A percentile compares a stretch with the other conserved stretches of the same genome.
phyloP scores from a whole-genome alignment of 2,888 invertebrate genomes.

The Thysanoteuthis rhombus region DNA sequence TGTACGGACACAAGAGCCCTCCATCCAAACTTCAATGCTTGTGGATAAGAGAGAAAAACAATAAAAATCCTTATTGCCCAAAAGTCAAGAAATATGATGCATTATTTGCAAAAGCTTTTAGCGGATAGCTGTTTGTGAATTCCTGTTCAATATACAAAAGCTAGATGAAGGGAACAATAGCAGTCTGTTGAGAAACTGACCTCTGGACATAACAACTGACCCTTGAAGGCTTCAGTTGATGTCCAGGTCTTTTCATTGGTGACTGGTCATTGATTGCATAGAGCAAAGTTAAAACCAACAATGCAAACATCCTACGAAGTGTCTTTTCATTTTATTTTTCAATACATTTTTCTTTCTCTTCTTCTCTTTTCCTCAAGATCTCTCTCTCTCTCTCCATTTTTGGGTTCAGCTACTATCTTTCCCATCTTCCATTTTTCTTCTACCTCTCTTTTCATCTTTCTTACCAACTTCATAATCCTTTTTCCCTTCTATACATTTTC shows the following conservation, averaged over 20 bases:
- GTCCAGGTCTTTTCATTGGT: background rate
- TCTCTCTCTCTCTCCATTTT: background rate
- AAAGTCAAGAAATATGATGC: background rate
- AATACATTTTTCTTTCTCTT: background rate
- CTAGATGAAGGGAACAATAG: background rate
- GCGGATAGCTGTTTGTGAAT: background rate
- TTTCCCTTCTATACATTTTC: background rate
- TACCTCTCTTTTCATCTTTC: background rate
- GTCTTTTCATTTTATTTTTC: background rate
- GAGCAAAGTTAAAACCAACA: background rate
- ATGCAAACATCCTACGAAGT: background rate
- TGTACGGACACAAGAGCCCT: background rate
- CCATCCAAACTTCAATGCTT: background rate
- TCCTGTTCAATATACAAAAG: background rate
- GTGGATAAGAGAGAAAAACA: background rate
- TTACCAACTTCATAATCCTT: background rate
- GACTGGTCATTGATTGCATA: background rate
- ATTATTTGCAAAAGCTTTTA: background rate
- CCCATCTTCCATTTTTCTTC: background rate
- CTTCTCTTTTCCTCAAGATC: background rate
- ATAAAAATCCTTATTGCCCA: background rate
- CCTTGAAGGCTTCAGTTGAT: background rate
- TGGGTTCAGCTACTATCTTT: rapidly evolving
- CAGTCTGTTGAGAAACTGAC: background rate
- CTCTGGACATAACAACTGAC: background rate